Evolutionary conservation across 1,140 invertebrate genomes (phyloP).

Genomic region (Anoplophora glabripennis): DNA sequence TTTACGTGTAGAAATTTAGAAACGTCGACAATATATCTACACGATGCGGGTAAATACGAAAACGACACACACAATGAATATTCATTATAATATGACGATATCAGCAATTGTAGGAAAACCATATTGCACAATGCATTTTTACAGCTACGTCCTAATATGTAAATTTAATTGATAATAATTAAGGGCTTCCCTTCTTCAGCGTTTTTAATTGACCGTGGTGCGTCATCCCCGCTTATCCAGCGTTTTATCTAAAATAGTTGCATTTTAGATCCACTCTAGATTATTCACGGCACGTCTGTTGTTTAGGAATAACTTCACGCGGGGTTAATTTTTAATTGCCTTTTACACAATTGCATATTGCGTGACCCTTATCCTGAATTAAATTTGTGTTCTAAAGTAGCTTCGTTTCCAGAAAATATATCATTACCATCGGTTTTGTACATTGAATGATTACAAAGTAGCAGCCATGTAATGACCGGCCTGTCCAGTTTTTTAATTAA

Average conservation of each 20-base stretch:
- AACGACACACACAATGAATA: too few species aligned
- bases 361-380: too few species aligned
- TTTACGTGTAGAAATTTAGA: too few species aligned
- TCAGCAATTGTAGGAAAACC: constrained; percentile 25
- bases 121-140: constrained; percentile 34
- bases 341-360: not conserved
- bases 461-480: too few species aligned
- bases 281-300: constrained; percentile 16
- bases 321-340: constrained; percentile 10
- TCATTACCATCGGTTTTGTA: too few species aligned
- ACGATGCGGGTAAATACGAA: too few species aligned
- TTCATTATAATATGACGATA: not conserved
- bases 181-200: constrained; percentile 13
- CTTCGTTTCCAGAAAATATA: too few species aligned
- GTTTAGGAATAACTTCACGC: constrained; percentile 8
- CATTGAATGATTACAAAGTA: too few species aligned
- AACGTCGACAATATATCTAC: too few species aligned
- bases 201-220: constrained; percentile 19
- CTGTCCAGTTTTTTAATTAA: too few species aligned
- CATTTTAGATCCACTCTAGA: constrained; percentile 33
- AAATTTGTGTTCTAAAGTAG: too few species aligned
- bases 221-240: constrained; percentile 22
- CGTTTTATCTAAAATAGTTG: constrained; percentile 35
- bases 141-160: constrained; percentile 27
- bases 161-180: constrained; percentile 30